phyloP scores from a whole-genome alignment of 1,140 invertebrate species.

The Pissodes strobi region DNA sequence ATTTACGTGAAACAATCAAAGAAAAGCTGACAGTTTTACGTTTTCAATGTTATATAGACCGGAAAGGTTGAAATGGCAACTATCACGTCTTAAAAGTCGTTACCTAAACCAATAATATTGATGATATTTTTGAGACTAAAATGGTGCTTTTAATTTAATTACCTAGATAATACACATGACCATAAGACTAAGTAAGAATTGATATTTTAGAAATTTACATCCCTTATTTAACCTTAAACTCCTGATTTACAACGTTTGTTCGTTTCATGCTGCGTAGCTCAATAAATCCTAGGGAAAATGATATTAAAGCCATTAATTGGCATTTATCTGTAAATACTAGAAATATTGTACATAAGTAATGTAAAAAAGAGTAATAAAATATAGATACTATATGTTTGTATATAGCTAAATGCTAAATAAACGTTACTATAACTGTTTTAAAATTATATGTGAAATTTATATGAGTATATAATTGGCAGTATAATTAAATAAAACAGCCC shows the following conservation, averaged over 20 bases:
- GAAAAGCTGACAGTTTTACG: too few relatives aligned
- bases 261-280: slow-evolving; percentile 34
- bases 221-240: not conserved
- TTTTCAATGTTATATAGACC: too few relatives aligned
- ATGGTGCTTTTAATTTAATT: slow-evolving; percentile 11
- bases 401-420: slow-evolving; percentile 50
- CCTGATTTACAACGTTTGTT: not conserved
- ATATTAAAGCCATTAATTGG: slow-evolving; percentile 43
- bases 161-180: not conserved
- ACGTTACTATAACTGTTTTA: slow-evolving; percentile 53
- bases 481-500: slow-evolving; percentile 49
- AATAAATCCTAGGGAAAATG: slow-evolving; percentile 17
- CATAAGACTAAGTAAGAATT: slow-evolving; percentile 1
- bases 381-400: slow-evolving; percentile 52
- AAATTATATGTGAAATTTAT: slow-evolving; percentile 54
- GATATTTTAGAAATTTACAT: not conserved
- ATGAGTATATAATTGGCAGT: slow-evolving; percentile 51
- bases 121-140: not conserved
- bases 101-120: not conserved
- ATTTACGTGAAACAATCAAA: not conserved
- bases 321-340: slow-evolving; percentile 52
- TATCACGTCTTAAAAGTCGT: too few relatives aligned
- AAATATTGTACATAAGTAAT: slow-evolving; percentile 54
- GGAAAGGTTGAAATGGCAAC: too few relatives aligned
- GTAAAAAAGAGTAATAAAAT: slow-evolving; percentile 42